phyloP scores from a whole-genome alignment of 2,888 invertebrate genomes.

The Orchesellides sinensis region DNA sequence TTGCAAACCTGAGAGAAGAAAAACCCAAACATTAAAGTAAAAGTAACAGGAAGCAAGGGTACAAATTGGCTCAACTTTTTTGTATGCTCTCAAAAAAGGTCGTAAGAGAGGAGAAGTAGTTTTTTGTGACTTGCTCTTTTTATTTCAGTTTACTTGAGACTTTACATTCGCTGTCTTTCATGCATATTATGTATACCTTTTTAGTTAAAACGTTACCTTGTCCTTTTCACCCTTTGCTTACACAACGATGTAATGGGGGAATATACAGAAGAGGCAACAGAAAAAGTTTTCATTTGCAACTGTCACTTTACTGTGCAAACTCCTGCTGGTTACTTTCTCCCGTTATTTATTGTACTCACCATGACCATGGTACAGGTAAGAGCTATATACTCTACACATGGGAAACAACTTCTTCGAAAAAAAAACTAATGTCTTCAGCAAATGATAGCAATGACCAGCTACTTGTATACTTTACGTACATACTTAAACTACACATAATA shows the following conservation, averaged over 20 bases:
- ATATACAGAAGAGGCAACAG: background rate
- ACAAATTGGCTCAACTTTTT: slow-evolving; percentile 44
- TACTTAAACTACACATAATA: too few species aligned
- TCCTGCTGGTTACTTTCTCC: background rate
- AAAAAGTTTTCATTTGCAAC: slow-evolving; percentile 7
- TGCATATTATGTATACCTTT: background rate
- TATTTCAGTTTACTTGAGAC: background rate
- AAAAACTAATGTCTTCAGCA: background rate
- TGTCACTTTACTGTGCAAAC: background rate
- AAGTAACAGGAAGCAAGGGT: background rate
- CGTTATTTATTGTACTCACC: background rate
- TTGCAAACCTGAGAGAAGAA: background rate
- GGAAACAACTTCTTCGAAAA: background rate
- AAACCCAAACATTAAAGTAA: background rate
- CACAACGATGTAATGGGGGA: background rate
- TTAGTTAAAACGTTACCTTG: background rate
- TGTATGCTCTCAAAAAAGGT: background rate
- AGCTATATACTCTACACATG: background rate
- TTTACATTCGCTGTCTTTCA: background rate
- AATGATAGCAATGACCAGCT: too few species aligned
- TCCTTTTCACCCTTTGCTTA: background rate
- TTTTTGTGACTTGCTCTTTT: background rate
- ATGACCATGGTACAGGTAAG: background rate
- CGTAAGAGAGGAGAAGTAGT: background rate
- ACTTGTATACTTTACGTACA: too few species aligned